These are phyloP conservation scores for Megatriorchis doriae DNA, from an alignment of 2,113 vertebrate species.

Conservation along the genomic window DNA sequence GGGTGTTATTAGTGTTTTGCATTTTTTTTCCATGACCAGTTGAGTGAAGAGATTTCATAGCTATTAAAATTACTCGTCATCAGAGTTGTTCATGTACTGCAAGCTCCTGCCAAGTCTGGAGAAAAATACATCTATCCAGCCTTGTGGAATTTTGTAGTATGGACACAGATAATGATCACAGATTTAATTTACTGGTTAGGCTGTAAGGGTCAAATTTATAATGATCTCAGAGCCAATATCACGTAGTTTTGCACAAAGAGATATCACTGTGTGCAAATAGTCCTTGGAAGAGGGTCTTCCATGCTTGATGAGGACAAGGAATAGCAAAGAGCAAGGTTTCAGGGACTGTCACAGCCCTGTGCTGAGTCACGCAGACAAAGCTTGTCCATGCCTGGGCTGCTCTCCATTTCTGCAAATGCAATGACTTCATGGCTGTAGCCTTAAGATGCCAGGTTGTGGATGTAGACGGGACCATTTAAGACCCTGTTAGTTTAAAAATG, in stretches of 20 bases:
- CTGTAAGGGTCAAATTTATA: not conserved
- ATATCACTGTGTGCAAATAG: not conserved
- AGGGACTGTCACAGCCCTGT: accelerated
- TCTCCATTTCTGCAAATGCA: not conserved
- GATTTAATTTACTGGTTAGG: not conserved
- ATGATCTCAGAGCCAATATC: not conserved
- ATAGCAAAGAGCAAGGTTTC: not conserved
- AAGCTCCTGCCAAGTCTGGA: not conserved
- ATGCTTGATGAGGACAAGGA: not conserved
- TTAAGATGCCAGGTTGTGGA: not conserved
- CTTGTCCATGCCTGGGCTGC: accelerated
- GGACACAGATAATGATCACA: not conserved
- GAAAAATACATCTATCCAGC: not conserved
- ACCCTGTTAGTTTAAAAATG: not conserved
- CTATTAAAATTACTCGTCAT: not conserved
- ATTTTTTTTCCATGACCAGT: not conserved
- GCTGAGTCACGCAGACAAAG: not conserved
- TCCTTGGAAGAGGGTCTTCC: not conserved
- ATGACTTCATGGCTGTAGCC: not conserved
- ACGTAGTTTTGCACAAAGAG: not conserved
- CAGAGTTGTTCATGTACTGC: not conserved
- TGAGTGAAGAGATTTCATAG: not conserved
- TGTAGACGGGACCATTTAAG: not conserved
- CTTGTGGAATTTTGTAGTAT: not conserved
- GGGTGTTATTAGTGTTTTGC: not conserved